Evolutionary conservation across 2,797 vertebrate genomes (phyloP).

Genomic region (Potorous gilbertii): DNA sequence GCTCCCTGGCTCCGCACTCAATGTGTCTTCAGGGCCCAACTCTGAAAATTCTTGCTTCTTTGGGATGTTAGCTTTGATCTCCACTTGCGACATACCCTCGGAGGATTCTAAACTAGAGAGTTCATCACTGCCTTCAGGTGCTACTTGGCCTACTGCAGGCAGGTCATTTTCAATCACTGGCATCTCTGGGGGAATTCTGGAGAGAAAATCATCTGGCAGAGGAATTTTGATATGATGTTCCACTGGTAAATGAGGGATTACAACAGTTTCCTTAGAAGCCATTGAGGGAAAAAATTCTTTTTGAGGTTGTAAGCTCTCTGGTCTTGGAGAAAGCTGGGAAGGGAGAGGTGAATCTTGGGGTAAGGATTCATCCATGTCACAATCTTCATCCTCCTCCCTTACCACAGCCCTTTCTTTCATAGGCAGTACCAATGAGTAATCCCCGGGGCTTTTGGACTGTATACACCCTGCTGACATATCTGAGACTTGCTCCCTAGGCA

Average conservation of each 20-base stretch:
- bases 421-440: neutral
- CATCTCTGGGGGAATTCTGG: slow-evolving; percentile 57
- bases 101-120: slow-evolving; percentile 39
- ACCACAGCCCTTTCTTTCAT: slow-evolving; percentile 55
- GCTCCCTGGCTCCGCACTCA: slow-evolving; percentile 56
- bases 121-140: neutral
- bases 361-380: slow-evolving; percentile 72
- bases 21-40: neutral
- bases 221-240: slow-evolving; percentile 41
- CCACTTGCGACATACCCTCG: slow-evolving; percentile 69
- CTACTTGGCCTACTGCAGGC: neutral
- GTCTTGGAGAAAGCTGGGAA: slow-evolving; percentile 42
- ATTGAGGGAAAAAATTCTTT: neutral
- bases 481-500: neutral
- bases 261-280: slow-evolving; percentile 34
- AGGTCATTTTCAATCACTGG: neutral
- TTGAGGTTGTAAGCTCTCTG: slow-evolving; percentile 12
- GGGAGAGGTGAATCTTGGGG: slow-evolving; percentile 60
- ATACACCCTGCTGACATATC: neutral
- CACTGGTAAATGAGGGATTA: neutral
- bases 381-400: slow-evolving; percentile 74
- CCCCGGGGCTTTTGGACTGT: slow-evolving; percentile 23
- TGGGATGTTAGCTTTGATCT: slow-evolving; percentile 65
- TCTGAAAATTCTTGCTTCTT: slow-evolving; percentile 52
- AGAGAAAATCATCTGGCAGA: slow-evolving; percentile 52